Conservation (phyloP, 2,888 invertebrate genomes). For the Helleia helle region DNA sequence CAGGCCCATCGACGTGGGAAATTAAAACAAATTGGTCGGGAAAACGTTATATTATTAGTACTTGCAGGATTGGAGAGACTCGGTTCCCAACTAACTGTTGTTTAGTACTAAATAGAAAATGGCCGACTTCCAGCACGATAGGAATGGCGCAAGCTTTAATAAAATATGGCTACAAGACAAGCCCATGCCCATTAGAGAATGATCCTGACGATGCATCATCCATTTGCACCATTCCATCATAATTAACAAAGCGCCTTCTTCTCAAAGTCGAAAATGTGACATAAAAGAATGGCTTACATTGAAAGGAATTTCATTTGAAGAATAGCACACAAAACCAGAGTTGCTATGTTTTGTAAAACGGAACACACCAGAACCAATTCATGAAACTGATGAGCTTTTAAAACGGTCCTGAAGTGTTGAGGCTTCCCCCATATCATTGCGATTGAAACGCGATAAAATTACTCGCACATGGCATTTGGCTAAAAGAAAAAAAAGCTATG, state of each 20-base stretch:
- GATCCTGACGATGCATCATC: too few species aligned
- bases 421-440: too few species aligned
- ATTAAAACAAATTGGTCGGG: conserved; percentile 22
- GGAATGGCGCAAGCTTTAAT: conserved; percentile 16
- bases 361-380: too few species aligned
- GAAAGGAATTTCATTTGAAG: conserved; percentile 1
- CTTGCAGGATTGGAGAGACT: conserved; percentile 23
- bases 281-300: not conserved
- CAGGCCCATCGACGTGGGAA: conserved; percentile 20
- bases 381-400: too few species aligned
- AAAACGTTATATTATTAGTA: conserved; percentile 25
- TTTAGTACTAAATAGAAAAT: conserved; percentile 22
- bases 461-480: too few species aligned
- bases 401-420: too few species aligned
- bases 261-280: not conserved
- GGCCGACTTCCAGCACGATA: conserved; percentile 23
- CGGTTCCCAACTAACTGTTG: too few species aligned
- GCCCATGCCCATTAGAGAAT: too few species aligned
- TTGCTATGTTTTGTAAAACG: not conserved
- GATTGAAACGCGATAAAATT: too few species aligned
- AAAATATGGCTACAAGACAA: not conserved
- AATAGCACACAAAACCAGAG: not conserved
- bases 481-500: too few species aligned
- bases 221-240: too few species aligned
- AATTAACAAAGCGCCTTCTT: not conserved